Percentiles rank a stretch among this genome's conserved stretches.
Conservation (phyloP, 2,888 invertebrate species). For the Malachius bipustulatus region DNA sequence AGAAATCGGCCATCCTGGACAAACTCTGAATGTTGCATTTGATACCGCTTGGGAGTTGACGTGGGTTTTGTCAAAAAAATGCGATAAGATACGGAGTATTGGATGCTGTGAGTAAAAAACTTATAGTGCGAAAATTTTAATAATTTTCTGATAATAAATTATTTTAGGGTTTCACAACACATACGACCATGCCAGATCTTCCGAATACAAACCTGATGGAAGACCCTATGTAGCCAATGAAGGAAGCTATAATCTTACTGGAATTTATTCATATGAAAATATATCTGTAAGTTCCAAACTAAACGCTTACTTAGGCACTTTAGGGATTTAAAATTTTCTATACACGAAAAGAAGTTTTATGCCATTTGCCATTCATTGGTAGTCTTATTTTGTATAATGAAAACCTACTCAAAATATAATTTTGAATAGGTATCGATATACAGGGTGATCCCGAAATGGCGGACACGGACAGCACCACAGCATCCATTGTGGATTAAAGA, state of each 20-base stretch:
- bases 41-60: slow-evolving; percentile 40
- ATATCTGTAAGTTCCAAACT: slow-evolving; percentile 42
- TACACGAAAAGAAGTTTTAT: not conserved
- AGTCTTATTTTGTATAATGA: no score
- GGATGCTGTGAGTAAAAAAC: slow-evolving; percentile 43
- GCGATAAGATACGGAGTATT: slow-evolving; percentile 28
- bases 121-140: no score
- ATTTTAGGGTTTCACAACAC: slow-evolving; percentile 50
- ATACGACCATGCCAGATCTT: slow-evolving; percentile 53
- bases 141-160: no score
- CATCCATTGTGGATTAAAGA: no score
- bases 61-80: slow-evolving; percentile 39
- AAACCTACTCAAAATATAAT: no score
- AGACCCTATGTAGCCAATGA: slow-evolving; percentile 43
- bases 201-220: slow-evolving; percentile 52
- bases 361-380: no score
- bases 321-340: slow-evolving; percentile 6
- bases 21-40: slow-evolving; percentile 38
- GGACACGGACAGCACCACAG: no score
- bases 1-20: slow-evolving; percentile 37
- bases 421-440: no score
- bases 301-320: not conserved
- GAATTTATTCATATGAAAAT: slow-evolving; percentile 53
- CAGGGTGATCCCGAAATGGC: no score
- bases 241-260: slow-evolving; percentile 47